Evolutionary conservation across 2,113 vertebrate genomes (phyloP), one percentile per base, ranked within the genome.

Genomic region (Apus apus): DNA sequence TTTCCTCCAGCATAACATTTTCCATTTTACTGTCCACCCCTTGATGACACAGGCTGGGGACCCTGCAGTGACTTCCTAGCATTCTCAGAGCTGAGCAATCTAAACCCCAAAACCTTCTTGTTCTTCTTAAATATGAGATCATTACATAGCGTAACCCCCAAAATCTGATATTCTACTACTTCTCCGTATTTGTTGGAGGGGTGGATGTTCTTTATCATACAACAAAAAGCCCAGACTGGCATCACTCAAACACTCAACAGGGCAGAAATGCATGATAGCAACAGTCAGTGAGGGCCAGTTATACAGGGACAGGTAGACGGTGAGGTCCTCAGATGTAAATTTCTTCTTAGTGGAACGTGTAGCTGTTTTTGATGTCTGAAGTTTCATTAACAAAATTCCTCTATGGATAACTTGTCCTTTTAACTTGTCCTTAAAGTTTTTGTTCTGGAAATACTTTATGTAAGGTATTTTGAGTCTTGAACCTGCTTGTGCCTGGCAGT

Each of bases 391-490:
- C 13, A 27, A 51, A 29, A 58, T 72, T 88, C 61, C 53, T 84
- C 81, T 65, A 36, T 0, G 0, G 53, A 36, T 48, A 83, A 61
- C 61, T 85, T 58, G 32, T 73, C 38, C 51, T 51, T 82, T 78
- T 64, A 74, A 53, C 38, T 90, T 85, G 46, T 91, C 76, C 75
- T 84, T 92, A 75, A 75, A 86, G 57, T 14, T 66, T 83, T 93
- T 81, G 32, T 81, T 80, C 46, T 46, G 57, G 68, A 45, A 94
- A 48, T 75, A 65, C 72, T 88, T 96, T 17, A 25, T 25, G 48
- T 72, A 26, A 91, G 46, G 61, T 87, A 60, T 90, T 77, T 77
- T 93, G 75, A 83, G 23, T 82, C 65, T 81, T 71, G 65, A 86
- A 74, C 65, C 65, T 38, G 65, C 70, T 65, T 57, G 40, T 96